phyloP scores from a whole-genome alignment of 2,888 invertebrate genomes.

The Idaea straminata region DNA sequence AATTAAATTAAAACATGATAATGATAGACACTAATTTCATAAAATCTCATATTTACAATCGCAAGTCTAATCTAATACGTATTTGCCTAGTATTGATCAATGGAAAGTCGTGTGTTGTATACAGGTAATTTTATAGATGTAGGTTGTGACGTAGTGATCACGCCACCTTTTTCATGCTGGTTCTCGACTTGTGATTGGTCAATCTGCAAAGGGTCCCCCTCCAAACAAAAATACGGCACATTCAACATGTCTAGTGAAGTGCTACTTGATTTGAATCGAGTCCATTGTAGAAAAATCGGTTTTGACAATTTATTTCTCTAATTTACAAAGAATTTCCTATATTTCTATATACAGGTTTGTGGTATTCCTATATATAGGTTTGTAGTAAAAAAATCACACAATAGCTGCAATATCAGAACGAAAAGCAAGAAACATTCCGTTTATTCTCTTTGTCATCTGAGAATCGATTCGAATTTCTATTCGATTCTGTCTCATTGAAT shows the following conservation, averaged over 20 bases:
- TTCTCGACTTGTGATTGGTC: constrained; percentile 60
- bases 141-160: constrained; percentile 70
- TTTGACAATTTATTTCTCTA: not conserved
- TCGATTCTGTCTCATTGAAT: not conserved
- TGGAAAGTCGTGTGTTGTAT: constrained; percentile 18
- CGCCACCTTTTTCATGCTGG: constrained; percentile 69
- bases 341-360: not conserved
- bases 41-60: no score
- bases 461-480: not conserved
- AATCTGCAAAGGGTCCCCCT: constrained; percentile 41
- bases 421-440: no score
- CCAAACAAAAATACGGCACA: constrained; percentile 57
- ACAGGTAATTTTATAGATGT: constrained; percentile 35
- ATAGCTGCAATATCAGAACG: no score
- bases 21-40: no score
- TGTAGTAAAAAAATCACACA: no score
- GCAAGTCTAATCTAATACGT: not conserved
- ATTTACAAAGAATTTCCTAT: not conserved
- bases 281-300: constrained; percentile 7
- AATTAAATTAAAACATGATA: not conserved
- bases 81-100: constrained; percentile 30
- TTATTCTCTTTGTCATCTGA: not conserved
- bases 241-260: constrained; percentile 63
- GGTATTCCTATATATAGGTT: not conserved
- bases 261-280: constrained; percentile 16